Percentiles rank a stretch among this genome's conserved stretches.
Conservation (phyloP, 2,888 invertebrate genomes). For the Oxytorus armatus region DNA sequence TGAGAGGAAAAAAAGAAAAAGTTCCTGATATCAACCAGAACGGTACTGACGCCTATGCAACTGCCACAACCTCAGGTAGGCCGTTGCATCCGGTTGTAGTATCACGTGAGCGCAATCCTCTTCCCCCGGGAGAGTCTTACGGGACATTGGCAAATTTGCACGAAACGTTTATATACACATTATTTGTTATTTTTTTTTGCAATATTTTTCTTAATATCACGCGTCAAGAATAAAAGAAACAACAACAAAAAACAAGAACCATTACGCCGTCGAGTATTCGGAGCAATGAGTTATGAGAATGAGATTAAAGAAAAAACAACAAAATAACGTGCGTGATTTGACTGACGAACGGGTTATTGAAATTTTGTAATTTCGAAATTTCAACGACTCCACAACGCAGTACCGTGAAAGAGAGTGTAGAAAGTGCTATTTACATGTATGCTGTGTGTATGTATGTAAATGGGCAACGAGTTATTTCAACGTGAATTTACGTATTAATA, state of each 20-base stretch:
- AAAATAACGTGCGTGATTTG: not conserved
- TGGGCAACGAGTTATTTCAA: not conserved
- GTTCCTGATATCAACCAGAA: constrained; percentile 8
- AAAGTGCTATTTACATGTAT: constrained; percentile 36
- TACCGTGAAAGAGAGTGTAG: constrained; percentile 42
- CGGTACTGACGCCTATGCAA: constrained; percentile 75
- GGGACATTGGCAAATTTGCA: constrained; percentile 71
- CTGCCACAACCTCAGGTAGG: constrained; percentile 75
- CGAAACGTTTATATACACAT: constrained; percentile 70
- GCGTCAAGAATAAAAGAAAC: constrained; percentile 13
- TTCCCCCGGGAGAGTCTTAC: constrained; percentile 70
- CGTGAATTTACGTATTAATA: constrained; percentile 26
- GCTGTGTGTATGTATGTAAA: constrained; percentile 15
- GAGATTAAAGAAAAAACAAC: not conserved
- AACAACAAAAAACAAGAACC: not conserved
- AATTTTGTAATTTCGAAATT: constrained; percentile 36
- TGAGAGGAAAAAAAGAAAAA: constrained; percentile 16
- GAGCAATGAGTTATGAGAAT: not conserved
- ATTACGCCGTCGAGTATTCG: constrained; percentile 2
- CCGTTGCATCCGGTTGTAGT: constrained; percentile 78
- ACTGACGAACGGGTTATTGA: constrained; percentile 12
- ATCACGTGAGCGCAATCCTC: constrained; percentile 75
- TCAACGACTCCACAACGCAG: constrained; percentile 21
- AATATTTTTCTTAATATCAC: not conserved
- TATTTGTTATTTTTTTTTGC: not conserved